Conservation (phyloP, 1,140 invertebrate genomes). For the Xylocopa sonorina region DNA sequence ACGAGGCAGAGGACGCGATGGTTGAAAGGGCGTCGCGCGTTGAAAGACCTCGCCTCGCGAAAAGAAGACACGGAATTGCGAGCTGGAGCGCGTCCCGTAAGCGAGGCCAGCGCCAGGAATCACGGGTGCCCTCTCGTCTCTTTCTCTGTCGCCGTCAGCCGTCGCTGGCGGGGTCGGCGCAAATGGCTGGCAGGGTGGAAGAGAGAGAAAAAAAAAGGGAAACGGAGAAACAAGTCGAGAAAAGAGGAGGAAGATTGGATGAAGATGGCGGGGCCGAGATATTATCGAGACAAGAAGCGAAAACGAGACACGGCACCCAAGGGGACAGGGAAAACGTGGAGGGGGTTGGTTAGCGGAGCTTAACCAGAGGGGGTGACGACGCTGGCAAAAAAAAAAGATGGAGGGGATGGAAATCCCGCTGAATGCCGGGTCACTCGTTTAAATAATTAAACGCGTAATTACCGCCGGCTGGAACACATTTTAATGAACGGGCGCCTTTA, state of each 20-base stretch:
- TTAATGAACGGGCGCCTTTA: constrained; percentile 72
- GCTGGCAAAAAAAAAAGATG: not conserved
- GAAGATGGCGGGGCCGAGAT: constrained; percentile 25
- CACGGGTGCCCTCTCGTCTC: not conserved
- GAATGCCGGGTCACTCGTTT: constrained; percentile 74
- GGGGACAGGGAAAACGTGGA: not conserved
- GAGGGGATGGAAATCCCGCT: constrained; percentile 70
- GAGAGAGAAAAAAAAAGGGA: no score
- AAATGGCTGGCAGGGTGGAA: no score
- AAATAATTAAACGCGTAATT: constrained; percentile 79
- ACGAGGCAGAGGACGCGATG: not conserved
- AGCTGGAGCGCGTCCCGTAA: no score
- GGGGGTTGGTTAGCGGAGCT: not conserved
- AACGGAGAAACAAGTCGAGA: not conserved
- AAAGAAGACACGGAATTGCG: constrained; percentile 23
- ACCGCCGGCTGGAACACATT: constrained; percentile 70
- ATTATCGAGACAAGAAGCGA: not conserved
- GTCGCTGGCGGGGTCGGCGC: no score
- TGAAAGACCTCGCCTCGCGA: not conserved
- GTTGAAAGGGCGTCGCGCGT: constrained; percentile 19
- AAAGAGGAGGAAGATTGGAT: constrained; percentile 23
- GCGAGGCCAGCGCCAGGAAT: not conserved
- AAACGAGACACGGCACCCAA: not conserved
- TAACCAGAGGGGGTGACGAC: not conserved
- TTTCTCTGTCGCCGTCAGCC: no score